Base-by-base conservation (phyloP, 2,888 invertebrate species). In the Drosophila hamatofila region DNA sequence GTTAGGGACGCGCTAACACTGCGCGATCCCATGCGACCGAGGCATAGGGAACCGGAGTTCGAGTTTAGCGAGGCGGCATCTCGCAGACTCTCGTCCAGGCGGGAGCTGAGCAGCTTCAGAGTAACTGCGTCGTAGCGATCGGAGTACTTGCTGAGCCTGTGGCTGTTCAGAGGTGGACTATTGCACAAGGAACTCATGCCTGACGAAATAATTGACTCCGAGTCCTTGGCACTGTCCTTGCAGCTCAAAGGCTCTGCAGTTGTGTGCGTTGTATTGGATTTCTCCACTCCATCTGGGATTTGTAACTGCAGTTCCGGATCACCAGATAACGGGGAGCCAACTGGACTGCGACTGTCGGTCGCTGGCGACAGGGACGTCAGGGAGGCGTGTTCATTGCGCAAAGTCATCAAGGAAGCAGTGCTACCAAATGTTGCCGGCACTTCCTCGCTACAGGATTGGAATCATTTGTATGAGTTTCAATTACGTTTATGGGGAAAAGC, bases 111-210 rank as follows among this genome's bases (percentile, higher is more conserved):
- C 59, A 91, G 57, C 75, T 91, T 92, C 3, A 91, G 68, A 0
- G 92, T 92, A 35, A 81, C 81, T 6, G 90, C 91, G 73, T 91
- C 92, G 62, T 91, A 91, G 14, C 91, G 91, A 63, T 92, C 92
- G 1, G 92, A 91, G 63, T 92, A 92, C 68, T 90, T 90, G 74
- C 91, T 91, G n/a, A 87, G 64, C 41, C 91, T 83, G 58, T 90
- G 88, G 58, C 82, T 80, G 56, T 91, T 88, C 63, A 90, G 81
- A 0, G 91, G 91, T 35, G 91, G 91, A 68, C 92, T 92, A 42
- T 91, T 87, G 71, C 91, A 92, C 58, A 92, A 77, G 9, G 92
- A 92, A 35, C 92, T 92, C 92, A 92, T 91, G 55, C 92, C 92
- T 12, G 92, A 92, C 3, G 92, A 92, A 8, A 91, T 84, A 9